These are phyloP conservation scores for Rhopalosiphum maidis DNA, from an alignment of 1,140 invertebrate genomes.

Conservation along the genomic window DNA sequence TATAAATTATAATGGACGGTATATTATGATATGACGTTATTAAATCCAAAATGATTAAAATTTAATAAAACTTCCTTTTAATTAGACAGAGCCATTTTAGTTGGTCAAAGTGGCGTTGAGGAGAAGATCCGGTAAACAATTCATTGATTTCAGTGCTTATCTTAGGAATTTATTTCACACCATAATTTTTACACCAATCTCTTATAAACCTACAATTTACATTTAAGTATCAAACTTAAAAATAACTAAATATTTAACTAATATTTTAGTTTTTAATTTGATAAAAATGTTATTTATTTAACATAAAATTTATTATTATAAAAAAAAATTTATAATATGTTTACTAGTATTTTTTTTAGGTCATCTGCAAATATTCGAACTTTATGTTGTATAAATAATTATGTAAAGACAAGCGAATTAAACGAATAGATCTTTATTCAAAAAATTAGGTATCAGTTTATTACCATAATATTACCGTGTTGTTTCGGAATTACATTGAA, in stretches of 20 bases:
- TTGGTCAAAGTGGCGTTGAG: neutral
- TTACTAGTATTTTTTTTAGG: neutral
- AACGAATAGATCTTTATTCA: neutral
- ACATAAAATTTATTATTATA: neutral
- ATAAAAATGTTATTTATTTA: too few species aligned
- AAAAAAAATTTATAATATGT: neutral
- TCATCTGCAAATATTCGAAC: neutral
- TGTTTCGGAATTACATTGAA: neutral
- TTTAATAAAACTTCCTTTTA: neutral
- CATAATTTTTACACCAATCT: neutral
- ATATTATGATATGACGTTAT: neutral
- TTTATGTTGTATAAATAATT: neutral
- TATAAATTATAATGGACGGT: neutral
- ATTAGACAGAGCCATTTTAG: neutral
- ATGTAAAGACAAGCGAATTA: neutral
- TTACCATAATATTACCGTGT: neutral
- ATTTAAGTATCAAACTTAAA: too few species aligned
- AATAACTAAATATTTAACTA: too few species aligned
- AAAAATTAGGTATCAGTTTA: neutral
- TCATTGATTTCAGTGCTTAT: neutral
- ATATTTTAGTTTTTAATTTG: too few species aligned
- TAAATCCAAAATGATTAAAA: neutral
- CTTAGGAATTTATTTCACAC: neutral
- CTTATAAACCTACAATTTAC: neutral
- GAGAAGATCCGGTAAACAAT: neutral